Conservation (phyloP, 2,797 vertebrate genomes). For the Cichlasoma orientale region DNA sequence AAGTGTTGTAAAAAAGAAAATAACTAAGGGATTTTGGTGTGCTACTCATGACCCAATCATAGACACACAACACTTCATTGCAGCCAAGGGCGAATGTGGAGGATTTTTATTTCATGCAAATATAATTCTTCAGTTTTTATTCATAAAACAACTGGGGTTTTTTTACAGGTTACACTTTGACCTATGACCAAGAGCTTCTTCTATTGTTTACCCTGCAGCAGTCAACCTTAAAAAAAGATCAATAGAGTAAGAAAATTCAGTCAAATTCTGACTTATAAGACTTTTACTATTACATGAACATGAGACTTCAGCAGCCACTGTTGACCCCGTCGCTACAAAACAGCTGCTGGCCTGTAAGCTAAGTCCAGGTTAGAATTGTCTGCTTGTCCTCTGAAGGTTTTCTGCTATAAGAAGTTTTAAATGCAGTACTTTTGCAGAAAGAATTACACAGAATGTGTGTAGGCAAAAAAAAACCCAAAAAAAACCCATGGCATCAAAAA, state of each 20-base stretch:
- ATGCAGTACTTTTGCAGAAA: not conserved
- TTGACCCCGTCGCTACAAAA: not conserved
- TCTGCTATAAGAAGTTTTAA: not conserved
- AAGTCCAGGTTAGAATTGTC: not conserved
- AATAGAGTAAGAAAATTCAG: not conserved
- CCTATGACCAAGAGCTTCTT: not conserved
- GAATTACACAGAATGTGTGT: not conserved
- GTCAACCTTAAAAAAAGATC: not conserved
- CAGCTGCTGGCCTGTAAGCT: conserved; percentile 5
- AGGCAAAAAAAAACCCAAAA: not conserved
- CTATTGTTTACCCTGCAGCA: not conserved
- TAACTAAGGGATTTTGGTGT: no score
- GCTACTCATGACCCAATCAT: no score
- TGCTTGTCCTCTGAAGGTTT: not conserved
- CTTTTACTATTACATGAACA: not conserved
- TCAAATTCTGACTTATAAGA: not conserved
- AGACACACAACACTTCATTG: no score
- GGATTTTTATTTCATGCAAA: no score
- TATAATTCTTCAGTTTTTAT: not conserved
- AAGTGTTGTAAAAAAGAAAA: no score
- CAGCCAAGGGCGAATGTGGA: no score
- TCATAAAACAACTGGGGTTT: not conserved
- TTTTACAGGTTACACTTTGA: not conserved
- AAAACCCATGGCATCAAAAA: no score
- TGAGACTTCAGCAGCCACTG: not conserved